Base-by-base conservation (phyloP, 2,888 invertebrate genomes). In the Trissolcus brochymenae region DNA sequence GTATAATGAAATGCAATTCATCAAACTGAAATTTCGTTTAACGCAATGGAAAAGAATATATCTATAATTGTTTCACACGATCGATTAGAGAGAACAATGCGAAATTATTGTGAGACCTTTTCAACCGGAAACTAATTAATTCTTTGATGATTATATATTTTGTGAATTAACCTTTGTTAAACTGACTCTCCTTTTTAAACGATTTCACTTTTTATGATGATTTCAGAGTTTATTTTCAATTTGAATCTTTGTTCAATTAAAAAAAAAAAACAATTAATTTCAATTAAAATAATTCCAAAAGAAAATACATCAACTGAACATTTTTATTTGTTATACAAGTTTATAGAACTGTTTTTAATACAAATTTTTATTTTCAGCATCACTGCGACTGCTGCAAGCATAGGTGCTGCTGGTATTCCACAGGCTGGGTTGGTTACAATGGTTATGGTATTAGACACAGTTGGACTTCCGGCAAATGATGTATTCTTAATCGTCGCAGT, bases 331-430 rank as follows among this genome's bases (percentile, higher is more conserved):
- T 35, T 29, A 11, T 35, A 1, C 6, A 35, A 35, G 6, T 19
- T 2, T 35, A 11, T 25, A 25, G 9, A 35, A 35, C 4, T n/a
- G n/a, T 35, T 35, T 11, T 35, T 35, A 11, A 46, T 11, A 16
- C 6, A 46, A 6, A 46, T 14, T 46, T 14, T 51, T 14, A 50
- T 84, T 87, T 14, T 81, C 4, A 94, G 94, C 86, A 92, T 95
- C 73, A 95, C 95, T 7, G 94, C 95, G 2, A 95, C 95, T 0
- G 93, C 94, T 53, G 95, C 95, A 0, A 94, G 94, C 83, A 94
- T 95, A 75, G 95, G 95, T 13, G 95, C 95, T 6, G 95, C 95
- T 16, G 94, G 95, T 41, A 95, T 95, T 68, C 94, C 94, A 0
- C 94, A 94, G 86, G 94, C 94, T 53, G 94, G 94, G 46, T 89